Base-by-base conservation (phyloP, 2,797 vertebrate genomes). In the Dicrostonyx torquatus region DNA sequence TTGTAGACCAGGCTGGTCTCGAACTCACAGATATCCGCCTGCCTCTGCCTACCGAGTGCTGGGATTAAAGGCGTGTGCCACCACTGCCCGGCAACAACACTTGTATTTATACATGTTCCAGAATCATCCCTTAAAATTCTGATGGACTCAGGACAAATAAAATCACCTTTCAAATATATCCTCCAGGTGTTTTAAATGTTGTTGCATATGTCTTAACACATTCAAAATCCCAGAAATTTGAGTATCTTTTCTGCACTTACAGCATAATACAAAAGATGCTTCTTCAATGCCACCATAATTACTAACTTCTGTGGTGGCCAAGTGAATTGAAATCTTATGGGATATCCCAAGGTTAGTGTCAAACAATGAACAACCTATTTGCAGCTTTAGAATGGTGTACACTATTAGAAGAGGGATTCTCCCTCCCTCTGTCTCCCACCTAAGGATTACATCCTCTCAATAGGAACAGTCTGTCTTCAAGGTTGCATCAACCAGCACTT, bases 261-360 rank as follows among this genome's bases (percentile, higher is more conserved):
- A 90, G 95, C 62, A 93, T 85, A 95, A 89, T 96, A 76, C 90
- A 90, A 91, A 95, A 91, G 87, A 93, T 96, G 68, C 72, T 48
- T 98, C 90, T 97, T 83, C 84, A 89, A 91, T 79, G 26, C 50
- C 79, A 43, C 86, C 40, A 11, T 95, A 96, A 95, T 94, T 97
- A 96, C 89, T 97, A 90, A 96, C 90, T 94, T 97, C 40, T 91
- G 12, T 94, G 97, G 94, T 92, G 64, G 55, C 34, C 45, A 90
- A 85, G 96, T 96, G 86, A 95, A 86, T 92, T 94, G 83, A 95
- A 97, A 82, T 86, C 73, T 53, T 94, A 95, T 93, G 79, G 94
- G 96, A 96, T 93, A 97, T 97, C 87, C 96, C 94, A 95, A 95
- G 95, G 94, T 55, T 48, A 93, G 45, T 55, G 66, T 79, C 94